These are phyloP conservation scores for Gopherus evgoodei DNA, from an alignment of 2,113 vertebrate genomes.

Conservation along the genomic window DNA sequence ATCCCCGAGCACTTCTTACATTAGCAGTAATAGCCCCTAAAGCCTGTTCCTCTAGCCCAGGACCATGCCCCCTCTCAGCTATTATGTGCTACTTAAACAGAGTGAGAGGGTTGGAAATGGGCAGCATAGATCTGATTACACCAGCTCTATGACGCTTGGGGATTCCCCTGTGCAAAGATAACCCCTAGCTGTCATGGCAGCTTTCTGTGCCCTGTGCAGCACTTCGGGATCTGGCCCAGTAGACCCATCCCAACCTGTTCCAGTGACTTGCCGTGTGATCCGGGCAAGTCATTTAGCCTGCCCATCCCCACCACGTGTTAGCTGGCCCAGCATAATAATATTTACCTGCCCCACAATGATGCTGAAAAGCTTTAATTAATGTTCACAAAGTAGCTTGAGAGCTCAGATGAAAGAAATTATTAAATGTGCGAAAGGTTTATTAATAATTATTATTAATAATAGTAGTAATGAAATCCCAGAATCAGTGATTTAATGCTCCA, in stretches of 20 bases:
- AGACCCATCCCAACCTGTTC: not conserved
- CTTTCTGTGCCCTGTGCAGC: not conserved
- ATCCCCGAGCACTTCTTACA: not conserved
- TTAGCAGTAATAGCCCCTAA: not conserved
- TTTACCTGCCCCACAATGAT: not conserved
- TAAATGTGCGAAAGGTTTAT: not conserved
- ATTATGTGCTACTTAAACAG: not conserved
- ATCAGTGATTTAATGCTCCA: constrained; percentile 19
- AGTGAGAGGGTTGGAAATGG: not conserved
- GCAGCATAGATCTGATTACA: constrained; percentile 7
- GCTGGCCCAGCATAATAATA: constrained; percentile 6
- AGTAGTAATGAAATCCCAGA: constrained; percentile 36
- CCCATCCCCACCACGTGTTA: not conserved
- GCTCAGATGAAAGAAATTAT: not conserved
- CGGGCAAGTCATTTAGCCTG: not conserved
- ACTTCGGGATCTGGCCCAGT: not conserved
- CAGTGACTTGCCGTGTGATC: not conserved
- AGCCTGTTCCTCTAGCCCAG: not conserved
- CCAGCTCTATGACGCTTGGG: not conserved
- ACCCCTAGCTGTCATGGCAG: not conserved
- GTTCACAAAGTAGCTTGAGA: not conserved
- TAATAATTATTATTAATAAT: constrained; percentile 15
- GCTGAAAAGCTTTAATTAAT: constrained; percentile 40
- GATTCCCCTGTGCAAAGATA: not conserved
- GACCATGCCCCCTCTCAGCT: not conserved